Evolutionary conservation across 1,140 invertebrate genomes (phyloP).

Genomic region (Pseudoatta argentina): DNA sequence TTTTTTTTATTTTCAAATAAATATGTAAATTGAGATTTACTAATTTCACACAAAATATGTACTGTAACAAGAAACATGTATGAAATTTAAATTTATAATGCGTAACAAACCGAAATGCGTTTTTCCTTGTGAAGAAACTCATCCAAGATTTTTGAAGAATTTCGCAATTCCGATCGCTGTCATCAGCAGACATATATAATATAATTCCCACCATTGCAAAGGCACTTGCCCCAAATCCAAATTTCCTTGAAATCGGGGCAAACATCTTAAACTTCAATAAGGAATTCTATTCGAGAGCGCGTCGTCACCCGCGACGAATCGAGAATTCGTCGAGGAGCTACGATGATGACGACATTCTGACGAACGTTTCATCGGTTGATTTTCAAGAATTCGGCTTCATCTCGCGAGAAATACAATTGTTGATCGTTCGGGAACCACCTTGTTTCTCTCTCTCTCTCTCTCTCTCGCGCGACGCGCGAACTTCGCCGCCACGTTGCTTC

Average conservation of each 20-base stretch:
- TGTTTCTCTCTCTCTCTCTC: neutral
- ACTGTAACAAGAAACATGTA: neutral
- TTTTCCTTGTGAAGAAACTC: neutral
- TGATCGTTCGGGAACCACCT: neutral
- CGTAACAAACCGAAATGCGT: neutral
- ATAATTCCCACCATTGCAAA: neutral
- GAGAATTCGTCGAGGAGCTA: neutral
- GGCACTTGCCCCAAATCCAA: slow-evolving; percentile 20
- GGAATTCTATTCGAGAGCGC: neutral
- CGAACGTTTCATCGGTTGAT: neutral
- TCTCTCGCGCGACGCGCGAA: slow-evolving; percentile 11
- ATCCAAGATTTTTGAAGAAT: neutral
- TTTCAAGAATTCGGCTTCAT: slow-evolving; percentile 32
- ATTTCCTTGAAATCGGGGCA: slow-evolving; percentile 20
- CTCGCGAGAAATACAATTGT: neutral
- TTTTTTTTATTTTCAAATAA: neutral
- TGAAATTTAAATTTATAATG: neutral
- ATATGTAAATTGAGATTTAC: neutral
- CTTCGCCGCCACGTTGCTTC: slow-evolving; percentile 25
- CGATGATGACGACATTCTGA: neutral
- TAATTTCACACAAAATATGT: neutral
- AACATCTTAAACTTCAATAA: slow-evolving; percentile 22
- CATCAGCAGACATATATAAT: neutral
- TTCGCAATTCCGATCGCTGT: neutral
- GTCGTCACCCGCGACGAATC: neutral